Conservation (phyloP, 2,888 invertebrate species). For the Pollenia griseotomentosa region DNA sequence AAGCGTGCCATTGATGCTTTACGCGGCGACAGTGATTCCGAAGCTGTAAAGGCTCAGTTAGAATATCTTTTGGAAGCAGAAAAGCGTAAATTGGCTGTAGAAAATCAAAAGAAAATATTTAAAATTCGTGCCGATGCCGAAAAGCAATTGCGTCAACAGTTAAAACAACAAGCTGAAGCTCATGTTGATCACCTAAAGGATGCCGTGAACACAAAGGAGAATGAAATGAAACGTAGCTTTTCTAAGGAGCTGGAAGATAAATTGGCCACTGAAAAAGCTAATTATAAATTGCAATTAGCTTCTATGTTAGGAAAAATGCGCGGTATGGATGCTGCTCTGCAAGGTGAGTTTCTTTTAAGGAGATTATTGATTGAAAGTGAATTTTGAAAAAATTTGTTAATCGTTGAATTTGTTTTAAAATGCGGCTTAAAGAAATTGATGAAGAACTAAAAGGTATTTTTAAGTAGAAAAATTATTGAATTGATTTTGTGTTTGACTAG, state of each 20-base stretch:
- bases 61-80: constrained; percentile 90
- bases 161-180: constrained; percentile 93
- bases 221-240: constrained; percentile 85
- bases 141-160: constrained; percentile 89
- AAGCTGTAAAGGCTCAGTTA: constrained; percentile 86
- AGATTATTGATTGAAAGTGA: not conserved
- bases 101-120: constrained; percentile 89
- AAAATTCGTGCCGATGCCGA: constrained; percentile 88
- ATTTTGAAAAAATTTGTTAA: constrained; percentile 13
- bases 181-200: constrained; percentile 93
- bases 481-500: too few species aligned
- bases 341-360: constrained; percentile 85
- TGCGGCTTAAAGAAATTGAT: constrained; percentile 83
- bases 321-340: constrained; percentile 91
- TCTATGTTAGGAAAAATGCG: constrained; percentile 89
- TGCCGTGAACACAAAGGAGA: constrained; percentile 86
- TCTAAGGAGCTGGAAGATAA: constrained; percentile 88
- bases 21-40: constrained; percentile 86
- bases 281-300: constrained; percentile 89
- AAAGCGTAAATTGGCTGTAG: constrained; percentile 87
- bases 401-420: constrained; percentile 56
- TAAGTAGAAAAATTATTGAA: not conserved
- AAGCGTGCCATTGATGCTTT: constrained; percentile 87
- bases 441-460: constrained; percentile 83
- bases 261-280: constrained; percentile 88